phyloP scores from a whole-genome alignment of 2,888 invertebrate species.

The Phortica okadai region DNA sequence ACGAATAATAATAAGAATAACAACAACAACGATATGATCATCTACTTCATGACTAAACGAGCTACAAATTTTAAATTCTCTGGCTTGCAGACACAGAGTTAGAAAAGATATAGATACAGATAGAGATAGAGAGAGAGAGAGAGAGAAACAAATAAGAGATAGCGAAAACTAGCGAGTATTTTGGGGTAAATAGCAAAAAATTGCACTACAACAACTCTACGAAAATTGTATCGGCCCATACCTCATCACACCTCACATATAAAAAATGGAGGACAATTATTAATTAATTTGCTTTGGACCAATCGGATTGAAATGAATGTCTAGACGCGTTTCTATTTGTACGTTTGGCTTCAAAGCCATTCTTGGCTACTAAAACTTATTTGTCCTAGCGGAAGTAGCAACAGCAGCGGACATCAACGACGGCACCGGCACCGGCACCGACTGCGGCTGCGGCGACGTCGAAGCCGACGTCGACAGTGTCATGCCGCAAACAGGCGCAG shows the following conservation, averaged over 20 bases:
- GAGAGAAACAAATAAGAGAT: neutral
- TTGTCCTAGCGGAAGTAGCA: slow-evolving; percentile 52
- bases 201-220: slow-evolving; percentile 1
- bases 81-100: neutral
- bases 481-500: slow-evolving; percentile 65
- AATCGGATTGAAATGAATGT: slow-evolving; percentile 6
- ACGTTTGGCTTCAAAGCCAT: slow-evolving; percentile 11
- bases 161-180: neutral
- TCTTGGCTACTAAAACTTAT: slow-evolving; percentile 70
- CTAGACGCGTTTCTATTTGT: slow-evolving; percentile 11
- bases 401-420: too few relatives aligned
- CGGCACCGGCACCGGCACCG: too few relatives aligned
- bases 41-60: slow-evolving; percentile 1
- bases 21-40: slow-evolving; percentile 18
- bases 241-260: neutral
- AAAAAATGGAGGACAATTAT: neutral
- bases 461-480: slow-evolving; percentile 53
- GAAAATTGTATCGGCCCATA: neutral
- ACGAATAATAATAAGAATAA: slow-evolving; percentile 5
- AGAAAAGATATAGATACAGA: neutral
- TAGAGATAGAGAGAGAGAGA: neutral
- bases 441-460: too few relatives aligned
- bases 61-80: neutral
- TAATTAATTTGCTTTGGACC: neutral
- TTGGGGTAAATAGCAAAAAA: neutral